Conservation (phyloP, 2,888 invertebrate genomes). For the Xestoiulus laeticollis region DNA sequence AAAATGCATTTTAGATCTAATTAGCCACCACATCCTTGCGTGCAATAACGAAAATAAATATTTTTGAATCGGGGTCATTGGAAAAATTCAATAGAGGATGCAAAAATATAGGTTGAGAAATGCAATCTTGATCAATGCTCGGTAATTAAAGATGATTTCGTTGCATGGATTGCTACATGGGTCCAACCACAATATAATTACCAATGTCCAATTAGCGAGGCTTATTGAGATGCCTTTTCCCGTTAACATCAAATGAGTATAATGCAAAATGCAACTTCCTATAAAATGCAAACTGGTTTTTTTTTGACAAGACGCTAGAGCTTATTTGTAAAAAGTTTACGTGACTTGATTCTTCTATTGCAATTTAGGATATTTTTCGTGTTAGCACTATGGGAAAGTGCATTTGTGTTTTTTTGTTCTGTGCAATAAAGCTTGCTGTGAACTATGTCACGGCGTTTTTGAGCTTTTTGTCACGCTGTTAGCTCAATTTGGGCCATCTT, state of each 20-base stretch:
- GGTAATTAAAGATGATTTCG: slow-evolving; percentile 1
- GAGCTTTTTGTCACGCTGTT: slow-evolving; percentile 20
- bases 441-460: slow-evolving; percentile 36
- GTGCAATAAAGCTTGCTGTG: slow-evolving; percentile 24
- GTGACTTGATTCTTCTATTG: not conserved
- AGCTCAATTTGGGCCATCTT: slow-evolving; percentile 10
- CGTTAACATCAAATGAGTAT: not conserved
- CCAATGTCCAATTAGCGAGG: not conserved
- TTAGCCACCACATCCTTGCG: slow-evolving; percentile 12
- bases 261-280: not conserved
- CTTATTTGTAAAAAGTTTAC: not conserved
- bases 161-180: not conserved
- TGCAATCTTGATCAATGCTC: slow-evolving; percentile 19
- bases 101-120: slow-evolving; percentile 15
- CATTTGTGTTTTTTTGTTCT: not conserved
- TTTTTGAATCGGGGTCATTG: slow-evolving; percentile 10
- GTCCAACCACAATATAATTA: not conserved
- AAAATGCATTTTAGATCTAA: not conserved
- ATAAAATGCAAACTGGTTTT: not conserved
- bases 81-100: not conserved
- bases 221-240: not conserved
- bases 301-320: not conserved
- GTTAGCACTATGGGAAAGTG: slow-evolving; percentile 5
- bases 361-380: not conserved
- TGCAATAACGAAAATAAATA: not conserved